These are phyloP conservation scores for Troides helena DNA, from an alignment of 2,888 invertebrate genomes.

Conservation along the genomic window DNA sequence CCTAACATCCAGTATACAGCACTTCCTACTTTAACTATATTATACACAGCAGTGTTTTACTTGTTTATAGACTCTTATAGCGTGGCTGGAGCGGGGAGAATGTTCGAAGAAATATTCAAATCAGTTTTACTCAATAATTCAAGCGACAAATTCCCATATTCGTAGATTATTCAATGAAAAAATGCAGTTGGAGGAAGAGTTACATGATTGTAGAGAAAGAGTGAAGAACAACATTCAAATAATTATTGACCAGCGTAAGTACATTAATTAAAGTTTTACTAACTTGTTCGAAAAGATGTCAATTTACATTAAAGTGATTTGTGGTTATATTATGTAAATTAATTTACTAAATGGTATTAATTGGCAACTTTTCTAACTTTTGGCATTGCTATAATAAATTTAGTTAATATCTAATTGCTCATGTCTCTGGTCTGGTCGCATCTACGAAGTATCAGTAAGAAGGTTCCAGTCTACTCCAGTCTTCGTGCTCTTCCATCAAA, in stretches of 20 bases:
- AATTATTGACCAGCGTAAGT: slow-evolving; percentile 96
- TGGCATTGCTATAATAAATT: slow-evolving; percentile 8
- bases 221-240: slow-evolving; percentile 91
- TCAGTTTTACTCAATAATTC: slow-evolving; percentile 97
- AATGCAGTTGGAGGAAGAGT: slow-evolving; percentile 91
- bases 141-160: slow-evolving; percentile 95
- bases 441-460: slow-evolving; percentile 29
- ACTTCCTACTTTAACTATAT: too few species aligned
- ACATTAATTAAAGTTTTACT: slow-evolving; percentile 22
- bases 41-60: neutral
- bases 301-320: neutral
- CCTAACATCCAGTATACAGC: too few species aligned
- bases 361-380: slow-evolving; percentile 10
- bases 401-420: slow-evolving; percentile 30
- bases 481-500: slow-evolving; percentile 31
- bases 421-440: slow-evolving; percentile 38
- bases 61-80: slow-evolving; percentile 84
- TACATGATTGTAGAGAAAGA: slow-evolving; percentile 90
- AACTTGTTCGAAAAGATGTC: slow-evolving; percentile 19
- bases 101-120: slow-evolving; percentile 95
- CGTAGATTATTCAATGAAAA: slow-evolving; percentile 92
- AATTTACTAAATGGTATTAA: neutral
- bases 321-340: neutral
- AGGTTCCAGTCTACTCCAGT: slow-evolving; percentile 41
- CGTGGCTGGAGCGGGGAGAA: slow-evolving; percentile 97